These are phyloP conservation scores for Temnopleurus reevesii DNA, from an alignment of 53 echinoderm and acorn worm genomes.

Conservation along the genomic window DNA sequence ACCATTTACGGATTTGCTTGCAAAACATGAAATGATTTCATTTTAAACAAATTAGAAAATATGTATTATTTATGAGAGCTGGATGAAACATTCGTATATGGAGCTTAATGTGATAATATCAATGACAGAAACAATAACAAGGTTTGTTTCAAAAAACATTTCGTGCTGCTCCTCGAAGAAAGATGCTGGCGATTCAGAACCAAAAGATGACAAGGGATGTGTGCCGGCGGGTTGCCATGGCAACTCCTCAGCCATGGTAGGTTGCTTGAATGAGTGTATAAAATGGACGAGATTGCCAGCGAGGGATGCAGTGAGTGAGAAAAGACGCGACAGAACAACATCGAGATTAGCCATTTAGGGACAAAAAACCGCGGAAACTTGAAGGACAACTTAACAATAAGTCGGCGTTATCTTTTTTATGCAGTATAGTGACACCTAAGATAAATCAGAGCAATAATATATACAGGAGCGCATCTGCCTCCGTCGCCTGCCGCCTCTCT, in stretches of 20 bases:
- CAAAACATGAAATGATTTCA: not conserved
- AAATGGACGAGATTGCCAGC: not conserved
- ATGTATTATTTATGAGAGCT: no score
- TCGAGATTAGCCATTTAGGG: conserved; percentile 25
- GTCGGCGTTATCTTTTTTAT: not conserved
- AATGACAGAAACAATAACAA: not conserved
- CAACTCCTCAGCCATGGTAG: conserved; percentile 21
- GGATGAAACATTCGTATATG: not conserved
- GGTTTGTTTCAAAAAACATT: not conserved
- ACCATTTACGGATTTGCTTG: not conserved
- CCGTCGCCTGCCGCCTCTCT: not conserved
- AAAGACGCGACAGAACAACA: not conserved
- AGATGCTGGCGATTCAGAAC: not conserved
- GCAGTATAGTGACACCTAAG: not conserved
- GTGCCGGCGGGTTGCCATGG: not conserved
- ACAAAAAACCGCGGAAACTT: conserved; percentile 8
- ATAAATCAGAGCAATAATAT: not conserved
- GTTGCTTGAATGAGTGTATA: conserved; percentile 41
- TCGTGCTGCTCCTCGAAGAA: not conserved
- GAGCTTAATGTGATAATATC: not conserved
- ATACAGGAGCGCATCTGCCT: not conserved
- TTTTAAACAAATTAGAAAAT: not conserved
- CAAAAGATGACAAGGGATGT: not conserved
- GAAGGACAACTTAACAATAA: conserved; percentile 29
- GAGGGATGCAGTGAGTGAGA: not conserved